Conservation (phyloP, 2,797 vertebrate genomes). For the Tragopan temminckii region DNA sequence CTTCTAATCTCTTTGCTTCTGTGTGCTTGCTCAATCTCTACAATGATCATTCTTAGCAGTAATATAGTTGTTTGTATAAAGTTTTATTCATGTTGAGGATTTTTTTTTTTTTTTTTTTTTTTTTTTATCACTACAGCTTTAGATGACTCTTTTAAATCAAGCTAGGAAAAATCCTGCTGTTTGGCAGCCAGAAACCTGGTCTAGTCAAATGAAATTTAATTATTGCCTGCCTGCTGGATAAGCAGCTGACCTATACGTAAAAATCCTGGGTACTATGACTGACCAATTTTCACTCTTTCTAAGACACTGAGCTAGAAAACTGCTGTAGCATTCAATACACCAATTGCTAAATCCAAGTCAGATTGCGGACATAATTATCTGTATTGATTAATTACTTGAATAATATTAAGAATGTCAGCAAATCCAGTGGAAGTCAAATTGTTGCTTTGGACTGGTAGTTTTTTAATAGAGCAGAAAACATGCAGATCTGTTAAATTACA, state of each 20-base stretch:
- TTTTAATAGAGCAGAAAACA: neutral
- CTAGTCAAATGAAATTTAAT: conserved; percentile 63
- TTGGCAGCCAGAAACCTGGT: conserved; percentile 65
- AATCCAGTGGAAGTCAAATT: neutral
- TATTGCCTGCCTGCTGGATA: conserved; percentile 43
- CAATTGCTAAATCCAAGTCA: neutral
- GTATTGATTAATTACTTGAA: neutral
- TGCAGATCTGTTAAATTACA: neutral
- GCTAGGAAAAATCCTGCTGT: conserved; percentile 37
- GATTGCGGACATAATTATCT: neutral
- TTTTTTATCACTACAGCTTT: neutral
- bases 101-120: neutral
- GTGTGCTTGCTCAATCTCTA: neutral
- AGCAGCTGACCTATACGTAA: conserved; percentile 18
- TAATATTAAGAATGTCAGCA: neutral
- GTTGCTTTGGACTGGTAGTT: neutral
- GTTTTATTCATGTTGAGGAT: neutral
- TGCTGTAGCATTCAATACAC: neutral
- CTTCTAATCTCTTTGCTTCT: neutral
- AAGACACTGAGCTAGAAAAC: neutral
- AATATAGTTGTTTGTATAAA: neutral
- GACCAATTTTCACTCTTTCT: neutral
- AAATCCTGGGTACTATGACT: neutral
- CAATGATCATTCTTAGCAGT: neutral
- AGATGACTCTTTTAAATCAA: conserved; percentile 50